Base-by-base conservation (phyloP, 1,140 invertebrate genomes). In the Trichogramma pretiosum region DNA sequence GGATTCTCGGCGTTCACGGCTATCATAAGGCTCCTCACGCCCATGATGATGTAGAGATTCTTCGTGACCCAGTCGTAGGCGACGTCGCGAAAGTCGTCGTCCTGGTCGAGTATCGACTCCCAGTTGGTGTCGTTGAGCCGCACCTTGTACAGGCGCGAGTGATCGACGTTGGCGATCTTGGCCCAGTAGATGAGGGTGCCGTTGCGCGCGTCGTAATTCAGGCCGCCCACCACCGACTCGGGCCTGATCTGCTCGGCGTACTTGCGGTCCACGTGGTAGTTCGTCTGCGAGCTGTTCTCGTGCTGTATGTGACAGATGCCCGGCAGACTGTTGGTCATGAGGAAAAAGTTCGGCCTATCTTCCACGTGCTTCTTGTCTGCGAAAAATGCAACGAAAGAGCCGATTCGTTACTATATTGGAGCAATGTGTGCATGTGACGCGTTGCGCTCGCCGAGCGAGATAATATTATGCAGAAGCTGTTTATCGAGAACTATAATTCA, bases 21-120 rank as follows among this genome's bases (percentile, higher is more conserved):
- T 2, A 51, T 33, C 38, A 51, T 41, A 2, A 51, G 18, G 7
- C 38, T 46, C 3, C 49, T 42, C 35, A 18, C 17, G 11, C 49
- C 49, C 49, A 51, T 51, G 11, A 51, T 46, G 3, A 51, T 37
- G 24, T 41, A 51, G 3, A 51, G 43, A 8, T 46, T 51, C 30
- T 46, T 51, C 3, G 49, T 34, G 3, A 46, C 26, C 49, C 49
- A 51, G 22, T 51, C 49, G 22, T 46, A 51, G 22, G 37, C 18
- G 36, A 42, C 37, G 19, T 51, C 49, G 5, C 49, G 43, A 10
- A 51, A 51, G 11, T 51, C 49, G 33, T 51, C 49, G 9, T 46
- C 49, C 32, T 51, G 49, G 5, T 46, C 38, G 1, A 51, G 38
- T 1, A 51, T 24, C 0, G 35, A 14, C 19, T 46, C 32, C 49